Evolutionary conservation across 2,888 invertebrate genomes (phyloP).

Genomic region (Agonum fuliginosum): DNA sequence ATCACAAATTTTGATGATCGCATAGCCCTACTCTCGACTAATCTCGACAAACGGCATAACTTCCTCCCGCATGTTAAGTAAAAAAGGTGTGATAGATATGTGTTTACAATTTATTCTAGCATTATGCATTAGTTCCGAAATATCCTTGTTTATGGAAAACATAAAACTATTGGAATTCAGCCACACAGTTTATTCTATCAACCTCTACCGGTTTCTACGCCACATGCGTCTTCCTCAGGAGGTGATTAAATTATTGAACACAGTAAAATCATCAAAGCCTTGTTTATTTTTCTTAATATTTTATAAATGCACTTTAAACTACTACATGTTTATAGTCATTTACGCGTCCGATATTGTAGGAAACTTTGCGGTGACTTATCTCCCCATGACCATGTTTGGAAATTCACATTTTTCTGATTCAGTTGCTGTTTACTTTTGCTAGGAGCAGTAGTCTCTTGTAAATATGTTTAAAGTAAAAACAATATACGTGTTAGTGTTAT

Average conservation of each 20-base stretch:
- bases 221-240: too few species aligned
- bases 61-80: too few species aligned
- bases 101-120: background rate
- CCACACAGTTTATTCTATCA: too few species aligned
- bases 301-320: background rate
- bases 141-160: background rate
- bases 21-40: too few species aligned
- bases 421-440: background rate
- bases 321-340: too few species aligned
- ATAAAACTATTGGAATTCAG: too few species aligned
- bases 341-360: background rate
- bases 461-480: background rate
- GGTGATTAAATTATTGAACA: background rate
- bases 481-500: conserved; percentile 4
- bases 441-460: background rate
- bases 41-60: too few species aligned
- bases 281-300: background rate
- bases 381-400: background rate
- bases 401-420: background rate
- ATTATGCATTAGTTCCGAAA: background rate
- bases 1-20: too few species aligned
- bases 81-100: too few species aligned
- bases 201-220: too few species aligned
- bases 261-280: background rate
- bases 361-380: background rate